Evolutionary conservation across 2,888 invertebrate genomes (phyloP), one percentile per base, ranked within the genome.

Genomic region (Clitarchus hookeri): DNA sequence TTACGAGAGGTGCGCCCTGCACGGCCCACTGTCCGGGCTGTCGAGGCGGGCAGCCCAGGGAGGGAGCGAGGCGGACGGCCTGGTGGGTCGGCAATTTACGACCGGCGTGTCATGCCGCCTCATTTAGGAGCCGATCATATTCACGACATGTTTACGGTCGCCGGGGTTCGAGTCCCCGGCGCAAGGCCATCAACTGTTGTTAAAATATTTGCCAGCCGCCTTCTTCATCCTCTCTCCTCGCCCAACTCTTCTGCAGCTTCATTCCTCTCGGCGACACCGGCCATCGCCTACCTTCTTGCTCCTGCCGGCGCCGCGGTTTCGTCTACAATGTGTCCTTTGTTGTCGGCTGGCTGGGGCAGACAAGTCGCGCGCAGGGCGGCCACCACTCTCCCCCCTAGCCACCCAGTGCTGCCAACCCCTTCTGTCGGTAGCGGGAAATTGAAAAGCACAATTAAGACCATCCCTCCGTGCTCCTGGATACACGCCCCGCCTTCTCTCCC

Each of bases 361-460:
- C 44, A 27, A 44, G 83, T 44, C 23, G 23, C 27, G 79, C 79
- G 12, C 36, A 84, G 78, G 78, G 25, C 77, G 65, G 82, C 85
- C 53, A 85, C 44, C 85, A 65, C 84, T 25, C 84, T 65, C 79
- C 53, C 84, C 84, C 83, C n/a, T 36, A 36, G 4, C 36, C 36
- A 4, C 36, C 2, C 36, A 36, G 36, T 36, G 36, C 36, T 36
- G 84, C 44, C 53, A 23, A 82, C 82, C 36, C 36, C 82, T 12
- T 19, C 82, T 82, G 82, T 36, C n/a, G 65, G 65, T 65, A 77
- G 84, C 79, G 83, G 87, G 85, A 86, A 87, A 87, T 87, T 87
- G 87, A 87, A 87, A 87, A 87, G 87, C 87, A 86, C 87, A 87
- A 87, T 87, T 87, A 87, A 87, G 87, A 86, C 65, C 54, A 78